Evolutionary conservation across 2,797 vertebrate species (phyloP).

Genomic region (Poliocrania exsul): DNA sequence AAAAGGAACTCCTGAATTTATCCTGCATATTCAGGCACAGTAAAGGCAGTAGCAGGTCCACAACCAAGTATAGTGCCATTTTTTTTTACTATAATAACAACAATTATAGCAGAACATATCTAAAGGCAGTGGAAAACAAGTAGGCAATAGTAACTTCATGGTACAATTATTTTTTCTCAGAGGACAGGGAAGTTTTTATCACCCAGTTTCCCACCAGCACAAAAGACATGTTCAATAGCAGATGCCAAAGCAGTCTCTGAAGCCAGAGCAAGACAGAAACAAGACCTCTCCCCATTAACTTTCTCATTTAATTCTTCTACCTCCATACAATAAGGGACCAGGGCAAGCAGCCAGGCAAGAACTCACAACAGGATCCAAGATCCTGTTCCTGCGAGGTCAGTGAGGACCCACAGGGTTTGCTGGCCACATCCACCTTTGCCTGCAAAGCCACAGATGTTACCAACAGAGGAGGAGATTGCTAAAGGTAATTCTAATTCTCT

Average conservation of each 20-base stretch:
- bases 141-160: not conserved
- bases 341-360: not conserved
- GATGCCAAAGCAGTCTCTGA: not conserved
- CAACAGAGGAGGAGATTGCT: not conserved
- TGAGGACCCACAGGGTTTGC: not conserved
- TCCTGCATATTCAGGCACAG: not conserved
- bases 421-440: not conserved
- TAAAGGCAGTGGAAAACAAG: not conserved
- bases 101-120: not conserved
- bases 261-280: not conserved
- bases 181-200: not conserved
- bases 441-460: not conserved
- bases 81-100: not conserved
- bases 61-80: not conserved
- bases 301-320: not conserved
- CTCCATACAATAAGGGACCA: fast-evolving
- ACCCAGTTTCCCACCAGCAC: not conserved
- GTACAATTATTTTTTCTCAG: not conserved
- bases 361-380: not conserved
- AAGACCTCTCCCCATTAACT: not conserved
- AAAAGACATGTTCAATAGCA: not conserved
- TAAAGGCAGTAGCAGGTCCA: not conserved
- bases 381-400: fast-evolving
- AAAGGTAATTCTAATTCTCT: not conserved
- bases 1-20: not conserved